These are phyloP conservation scores for Acleris emargana DNA, from an alignment of 2,888 invertebrate species.

Conservation along the genomic window DNA sequence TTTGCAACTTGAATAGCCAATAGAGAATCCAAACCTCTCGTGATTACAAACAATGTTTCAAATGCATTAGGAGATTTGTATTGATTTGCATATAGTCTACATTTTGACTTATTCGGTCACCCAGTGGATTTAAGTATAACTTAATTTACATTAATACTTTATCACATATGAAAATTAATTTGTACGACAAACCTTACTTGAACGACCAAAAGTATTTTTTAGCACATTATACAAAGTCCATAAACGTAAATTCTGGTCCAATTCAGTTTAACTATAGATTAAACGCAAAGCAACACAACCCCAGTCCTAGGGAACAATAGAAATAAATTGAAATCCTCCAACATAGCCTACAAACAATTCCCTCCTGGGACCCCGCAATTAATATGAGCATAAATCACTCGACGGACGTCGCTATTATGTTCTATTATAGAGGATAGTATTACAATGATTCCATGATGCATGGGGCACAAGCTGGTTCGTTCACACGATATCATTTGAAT, in stretches of 20 bases:
- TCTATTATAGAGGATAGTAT: slow-evolving; percentile 38
- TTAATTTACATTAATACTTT: no score
- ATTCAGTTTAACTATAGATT: slow-evolving; percentile 44
- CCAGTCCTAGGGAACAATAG: slow-evolving; percentile 49
- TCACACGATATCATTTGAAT: slow-evolving; percentile 14
- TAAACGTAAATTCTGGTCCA: slow-evolving; percentile 29
- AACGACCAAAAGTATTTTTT: no score
- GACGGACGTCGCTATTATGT: slow-evolving; percentile 43
- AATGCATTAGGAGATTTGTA: neutral
- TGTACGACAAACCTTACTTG: no score
- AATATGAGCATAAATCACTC: slow-evolving; percentile 67
- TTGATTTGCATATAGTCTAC: neutral
- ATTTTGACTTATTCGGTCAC: neutral
- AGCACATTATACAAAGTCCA: no score
- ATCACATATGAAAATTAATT: no score
- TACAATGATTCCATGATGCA: slow-evolving; percentile 29
- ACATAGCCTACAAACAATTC: slow-evolving; percentile 54
- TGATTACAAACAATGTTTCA: no score
- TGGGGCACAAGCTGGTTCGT: slow-evolving; percentile 20
- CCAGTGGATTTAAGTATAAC: no score
- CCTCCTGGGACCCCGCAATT: slow-evolving; percentile 56
- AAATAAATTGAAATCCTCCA: slow-evolving; percentile 54
- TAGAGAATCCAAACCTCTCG: no score
- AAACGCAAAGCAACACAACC: slow-evolving; percentile 47
- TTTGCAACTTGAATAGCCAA: no score